Percentiles rank a stretch among this genome's conserved stretches.
Conservation (phyloP, 2,113 vertebrate species). For the Hyaena hyaena region DNA sequence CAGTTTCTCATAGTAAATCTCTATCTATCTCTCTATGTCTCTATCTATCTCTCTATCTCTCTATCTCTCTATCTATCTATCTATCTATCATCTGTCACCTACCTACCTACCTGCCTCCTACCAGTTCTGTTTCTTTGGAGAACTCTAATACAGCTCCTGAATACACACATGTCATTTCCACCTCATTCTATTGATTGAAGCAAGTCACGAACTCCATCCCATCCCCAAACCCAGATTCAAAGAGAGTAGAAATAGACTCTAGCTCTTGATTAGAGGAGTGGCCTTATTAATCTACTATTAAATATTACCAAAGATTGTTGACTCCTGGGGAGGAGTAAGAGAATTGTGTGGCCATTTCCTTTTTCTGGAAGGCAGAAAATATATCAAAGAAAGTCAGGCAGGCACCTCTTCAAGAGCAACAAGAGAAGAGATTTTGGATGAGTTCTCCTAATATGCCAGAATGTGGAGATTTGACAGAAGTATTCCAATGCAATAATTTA, state of each 20-base stretch:
- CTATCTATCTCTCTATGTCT: background rate
- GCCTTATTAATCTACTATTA: background rate
- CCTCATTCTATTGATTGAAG: background rate
- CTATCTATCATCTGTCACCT: too few relatives aligned
- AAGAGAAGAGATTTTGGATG: background rate
- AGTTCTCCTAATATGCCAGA: background rate
- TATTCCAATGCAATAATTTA: background rate
- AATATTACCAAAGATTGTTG: background rate
- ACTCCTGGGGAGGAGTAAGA: background rate
- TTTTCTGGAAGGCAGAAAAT: background rate
- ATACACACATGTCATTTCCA: background rate
- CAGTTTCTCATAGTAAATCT: background rate
- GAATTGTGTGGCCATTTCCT: background rate
- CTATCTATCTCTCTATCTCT: background rate
- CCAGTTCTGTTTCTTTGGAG: background rate
- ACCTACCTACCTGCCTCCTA: background rate
- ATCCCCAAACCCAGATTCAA: background rate
- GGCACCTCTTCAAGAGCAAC: background rate
- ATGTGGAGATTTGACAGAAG: background rate
- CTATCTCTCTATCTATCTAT: background rate
- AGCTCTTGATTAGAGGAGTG: too few relatives aligned
- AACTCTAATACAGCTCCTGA: background rate
- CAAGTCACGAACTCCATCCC: background rate
- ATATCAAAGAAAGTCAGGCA: background rate
- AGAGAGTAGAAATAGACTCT: background rate